These are phyloP conservation scores for Dioctria rufipes DNA, from an alignment of 2,888 invertebrate species.

Conservation along the genomic window DNA sequence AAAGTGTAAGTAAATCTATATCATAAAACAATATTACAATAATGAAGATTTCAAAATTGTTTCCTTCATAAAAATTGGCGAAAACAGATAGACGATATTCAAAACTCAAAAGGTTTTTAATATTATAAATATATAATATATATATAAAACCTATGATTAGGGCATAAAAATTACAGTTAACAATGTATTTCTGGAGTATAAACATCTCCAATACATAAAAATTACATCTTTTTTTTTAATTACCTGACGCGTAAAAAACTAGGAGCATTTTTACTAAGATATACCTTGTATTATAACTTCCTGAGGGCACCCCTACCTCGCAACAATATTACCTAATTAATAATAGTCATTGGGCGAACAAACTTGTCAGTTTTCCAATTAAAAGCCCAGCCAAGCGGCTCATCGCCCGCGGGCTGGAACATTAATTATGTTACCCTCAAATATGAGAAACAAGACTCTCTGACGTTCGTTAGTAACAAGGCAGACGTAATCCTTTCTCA, in stretches of 20 bases:
- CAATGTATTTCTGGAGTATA: too few species aligned
- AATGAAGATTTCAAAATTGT: too few species aligned
- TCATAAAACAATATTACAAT: too few species aligned
- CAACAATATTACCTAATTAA: slow-evolving; percentile 56
- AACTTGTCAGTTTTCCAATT: slow-evolving; percentile 58
- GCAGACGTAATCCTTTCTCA: slow-evolving; percentile 49
- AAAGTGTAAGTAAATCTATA: too few species aligned
- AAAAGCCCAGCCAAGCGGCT: slow-evolving; percentile 55
- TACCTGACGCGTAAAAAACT: neutral
- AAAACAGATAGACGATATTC: too few species aligned
- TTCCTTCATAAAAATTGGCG: too few species aligned
- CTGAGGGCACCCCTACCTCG: slow-evolving; percentile 17
- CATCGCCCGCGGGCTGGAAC: slow-evolving; percentile 48
- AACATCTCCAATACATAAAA: too few species aligned
- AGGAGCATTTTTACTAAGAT: neutral
- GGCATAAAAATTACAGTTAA: too few species aligned
- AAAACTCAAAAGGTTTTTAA: too few species aligned
- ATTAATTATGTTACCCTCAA: slow-evolving; percentile 56
- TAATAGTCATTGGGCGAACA: slow-evolving; percentile 57
- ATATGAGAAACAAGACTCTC: neutral
- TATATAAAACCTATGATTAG: too few species aligned
- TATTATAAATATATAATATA: too few species aligned
- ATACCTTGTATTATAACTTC: neutral
- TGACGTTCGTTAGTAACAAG: slow-evolving; percentile 22
- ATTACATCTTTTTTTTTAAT: too few species aligned